phyloP scores from a whole-genome alignment of 2,797 vertebrate species.

The Argentina silus region DNA sequence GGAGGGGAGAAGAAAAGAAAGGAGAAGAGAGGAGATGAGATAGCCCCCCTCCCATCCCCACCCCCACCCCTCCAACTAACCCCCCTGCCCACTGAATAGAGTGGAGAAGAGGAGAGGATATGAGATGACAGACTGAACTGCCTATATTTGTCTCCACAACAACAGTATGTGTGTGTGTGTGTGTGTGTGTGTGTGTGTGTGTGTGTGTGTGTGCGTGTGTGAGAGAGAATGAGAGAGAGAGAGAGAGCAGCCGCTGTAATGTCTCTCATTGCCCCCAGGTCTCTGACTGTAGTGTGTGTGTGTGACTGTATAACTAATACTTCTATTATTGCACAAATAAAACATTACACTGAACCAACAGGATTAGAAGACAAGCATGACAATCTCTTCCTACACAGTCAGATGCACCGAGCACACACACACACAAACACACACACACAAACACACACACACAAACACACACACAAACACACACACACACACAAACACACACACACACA shows the following conservation, averaged over 20 bases:
- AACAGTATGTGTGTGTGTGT: neutral
- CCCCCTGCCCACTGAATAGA: no score
- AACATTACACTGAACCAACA: slow-evolving; percentile 57
- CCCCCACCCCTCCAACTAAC: no score
- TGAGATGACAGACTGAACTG: no score
- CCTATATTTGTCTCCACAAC: neutral
- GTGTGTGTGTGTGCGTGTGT: slow-evolving; percentile 14
- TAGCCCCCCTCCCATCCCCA: no score
- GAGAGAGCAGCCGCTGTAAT: slow-evolving; percentile 42
- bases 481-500: slow-evolving; percentile 25
- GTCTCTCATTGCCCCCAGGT: slow-evolving; percentile 60
- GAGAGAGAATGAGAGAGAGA: slow-evolving; percentile 29
- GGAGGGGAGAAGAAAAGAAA: no score
- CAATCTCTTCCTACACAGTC: slow-evolving; percentile 44
- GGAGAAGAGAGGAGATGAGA: no score
- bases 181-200: slow-evolving; percentile 11
- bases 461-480: slow-evolving; percentile 1
- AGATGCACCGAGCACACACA: neutral
- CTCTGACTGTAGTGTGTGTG: slow-evolving; percentile 57
- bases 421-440: slow-evolving; percentile 28
- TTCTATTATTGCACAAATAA: slow-evolving; percentile 67
- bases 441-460: slow-evolving; percentile 1
- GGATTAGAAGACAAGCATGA: slow-evolving; percentile 69
- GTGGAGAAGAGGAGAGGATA: slow-evolving; percentile 24
- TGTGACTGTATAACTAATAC: slow-evolving; percentile 67